These are phyloP conservation scores for Nymphicus hollandicus DNA, from an alignment of 2,113 vertebrate genomes.

Conservation along the genomic window DNA sequence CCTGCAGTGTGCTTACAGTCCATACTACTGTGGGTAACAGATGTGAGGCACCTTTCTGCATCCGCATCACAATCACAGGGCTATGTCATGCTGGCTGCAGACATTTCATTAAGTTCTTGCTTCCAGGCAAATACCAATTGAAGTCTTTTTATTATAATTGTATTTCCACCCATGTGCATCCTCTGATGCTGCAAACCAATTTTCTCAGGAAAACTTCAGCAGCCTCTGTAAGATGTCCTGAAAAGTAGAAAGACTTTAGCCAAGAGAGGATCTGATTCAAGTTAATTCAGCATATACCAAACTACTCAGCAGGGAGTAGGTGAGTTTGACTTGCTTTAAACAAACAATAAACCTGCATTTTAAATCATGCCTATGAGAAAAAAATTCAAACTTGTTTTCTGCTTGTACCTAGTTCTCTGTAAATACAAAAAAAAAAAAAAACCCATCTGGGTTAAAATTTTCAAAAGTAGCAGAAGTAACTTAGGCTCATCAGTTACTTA, in stretches of 20 bases:
- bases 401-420: background rate
- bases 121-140: background rate
- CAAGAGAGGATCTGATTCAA: background rate
- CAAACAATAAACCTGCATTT: background rate
- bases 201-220: background rate
- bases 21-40: background rate
- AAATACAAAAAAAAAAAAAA: background rate
- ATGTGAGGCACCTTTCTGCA: background rate
- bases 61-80: background rate
- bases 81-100: background rate
- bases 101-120: background rate
- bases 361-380: background rate
- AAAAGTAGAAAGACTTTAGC: background rate
- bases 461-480: background rate
- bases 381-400: background rate
- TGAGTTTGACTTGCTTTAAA: background rate
- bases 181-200: background rate
- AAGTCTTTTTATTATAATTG: background rate
- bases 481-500: background rate
- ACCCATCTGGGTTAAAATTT: background rate
- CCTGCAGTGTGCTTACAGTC: background rate
- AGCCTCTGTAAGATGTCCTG: background rate
- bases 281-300: background rate
- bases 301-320: background rate
- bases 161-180: background rate